Percentiles rank a stretch among this genome's conserved stretches.
These are phyloP conservation scores for Platyscapa corneri DNA, from an alignment of 1,140 invertebrate species.

Conservation along the genomic window DNA sequence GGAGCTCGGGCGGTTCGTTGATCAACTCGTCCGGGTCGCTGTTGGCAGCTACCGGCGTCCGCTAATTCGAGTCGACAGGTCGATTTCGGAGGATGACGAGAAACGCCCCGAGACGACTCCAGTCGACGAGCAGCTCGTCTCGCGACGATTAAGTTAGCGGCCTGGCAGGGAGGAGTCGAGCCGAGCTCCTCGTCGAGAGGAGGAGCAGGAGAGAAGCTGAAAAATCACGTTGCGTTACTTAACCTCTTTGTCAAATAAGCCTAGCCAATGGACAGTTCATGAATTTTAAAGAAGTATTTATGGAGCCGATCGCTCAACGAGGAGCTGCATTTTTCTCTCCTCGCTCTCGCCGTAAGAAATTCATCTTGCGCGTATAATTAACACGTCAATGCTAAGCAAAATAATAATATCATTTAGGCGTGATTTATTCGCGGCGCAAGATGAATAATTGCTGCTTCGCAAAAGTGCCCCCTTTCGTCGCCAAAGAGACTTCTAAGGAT, in stretches of 20 bases:
- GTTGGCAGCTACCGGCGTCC: not conserved
- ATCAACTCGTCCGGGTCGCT: not conserved
- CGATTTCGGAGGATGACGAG: not conserved
- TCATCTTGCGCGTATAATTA: not conserved
- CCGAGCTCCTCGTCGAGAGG: no score
- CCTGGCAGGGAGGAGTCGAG: no score
- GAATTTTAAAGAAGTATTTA: not conserved
- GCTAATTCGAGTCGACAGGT: not conserved
- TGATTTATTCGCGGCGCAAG: not conserved
- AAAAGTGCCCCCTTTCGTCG: not conserved
- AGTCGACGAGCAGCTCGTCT: not conserved
- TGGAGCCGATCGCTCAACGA: no score
- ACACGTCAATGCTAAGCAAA: not conserved
- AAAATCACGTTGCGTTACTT: not conserved
- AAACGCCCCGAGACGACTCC: not conserved
- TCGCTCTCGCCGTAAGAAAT: not conserved
- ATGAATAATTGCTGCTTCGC: not conserved
- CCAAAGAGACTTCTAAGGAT: not conserved
- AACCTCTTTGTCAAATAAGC: not conserved
- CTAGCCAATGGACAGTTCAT: not conserved
- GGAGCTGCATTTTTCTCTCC: not conserved
- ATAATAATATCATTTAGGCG: not conserved
- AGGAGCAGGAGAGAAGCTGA: not conserved
- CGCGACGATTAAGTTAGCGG: no score
- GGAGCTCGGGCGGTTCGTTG: no score